Evolutionary conservation across 2,888 invertebrate species (phyloP).

Genomic region (Napeogenes sylphis): DNA sequence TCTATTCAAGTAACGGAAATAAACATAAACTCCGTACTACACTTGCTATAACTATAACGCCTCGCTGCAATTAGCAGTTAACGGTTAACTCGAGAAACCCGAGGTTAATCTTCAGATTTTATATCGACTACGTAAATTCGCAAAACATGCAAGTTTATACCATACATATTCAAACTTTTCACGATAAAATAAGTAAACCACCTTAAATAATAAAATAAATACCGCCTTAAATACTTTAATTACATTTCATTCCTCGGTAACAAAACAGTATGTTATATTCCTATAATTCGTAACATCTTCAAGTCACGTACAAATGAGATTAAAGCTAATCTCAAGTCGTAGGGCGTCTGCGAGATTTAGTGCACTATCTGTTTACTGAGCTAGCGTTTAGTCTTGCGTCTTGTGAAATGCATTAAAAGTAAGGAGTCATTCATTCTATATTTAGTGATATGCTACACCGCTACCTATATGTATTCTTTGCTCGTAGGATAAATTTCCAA

Average conservation of each 20-base stretch:
- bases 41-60: slow-evolving; percentile 23
- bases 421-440: slow-evolving; percentile 7
- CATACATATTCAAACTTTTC: too few species aligned
- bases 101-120: not conserved
- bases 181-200: too few species aligned
- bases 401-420: slow-evolving; percentile 4
- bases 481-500: too few species aligned
- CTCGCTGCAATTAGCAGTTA: slow-evolving; percentile 28
- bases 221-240: too few species aligned
- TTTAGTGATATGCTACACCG: too few species aligned
- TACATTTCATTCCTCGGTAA: too few species aligned
- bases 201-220: too few species aligned
- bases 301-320: slow-evolving; percentile 19
- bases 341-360: slow-evolving; percentile 21
- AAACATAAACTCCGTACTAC: slow-evolving; percentile 17
- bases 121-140: not conserved
- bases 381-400: slow-evolving; percentile 5
- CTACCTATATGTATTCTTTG: too few species aligned
- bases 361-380: slow-evolving; percentile 21
- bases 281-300: too few species aligned
- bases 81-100: slow-evolving; percentile 16
- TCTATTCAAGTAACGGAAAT: slow-evolving; percentile 1
- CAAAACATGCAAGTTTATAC: too few species aligned
- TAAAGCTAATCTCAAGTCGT: slow-evolving; percentile 23
- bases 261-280: too few species aligned